Evolutionary conservation across 2,113 vertebrate species (phyloP).

Genomic region (Elephas maximus): DNA sequence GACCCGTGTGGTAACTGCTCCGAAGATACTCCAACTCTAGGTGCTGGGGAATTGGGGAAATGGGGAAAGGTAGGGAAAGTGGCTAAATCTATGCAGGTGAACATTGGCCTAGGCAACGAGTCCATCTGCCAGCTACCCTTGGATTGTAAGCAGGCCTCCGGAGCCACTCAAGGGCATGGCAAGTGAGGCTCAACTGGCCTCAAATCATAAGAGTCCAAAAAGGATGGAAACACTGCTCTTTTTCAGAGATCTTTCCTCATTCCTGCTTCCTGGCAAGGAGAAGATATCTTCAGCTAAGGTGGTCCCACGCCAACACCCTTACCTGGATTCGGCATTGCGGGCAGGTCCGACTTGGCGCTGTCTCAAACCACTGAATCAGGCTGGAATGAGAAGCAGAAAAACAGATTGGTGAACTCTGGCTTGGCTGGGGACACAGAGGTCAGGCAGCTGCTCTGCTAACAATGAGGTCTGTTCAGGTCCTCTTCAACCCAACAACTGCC

Average conservation of each 20-base stretch:
- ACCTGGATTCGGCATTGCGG: constrained; percentile 97
- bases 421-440: not conserved
- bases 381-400: constrained; percentile 85
- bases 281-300: not conserved
- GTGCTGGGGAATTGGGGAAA: constrained; percentile 79
- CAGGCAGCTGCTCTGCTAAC: not conserved
- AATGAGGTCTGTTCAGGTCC: not conserved
- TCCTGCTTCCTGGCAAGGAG: not conserved
- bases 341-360: constrained; percentile 95
- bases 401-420: not conserved
- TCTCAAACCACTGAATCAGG: constrained; percentile 96
- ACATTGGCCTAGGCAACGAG: not conserved
- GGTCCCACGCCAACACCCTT: not conserved
- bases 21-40: constrained; percentile 80
- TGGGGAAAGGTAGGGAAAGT: constrained; percentile 76
- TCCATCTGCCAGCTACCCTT: not conserved
- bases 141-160: not conserved
- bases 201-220: not conserved
- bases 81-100: constrained; percentile 60
- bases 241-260: constrained; percentile 32
- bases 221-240: not conserved
- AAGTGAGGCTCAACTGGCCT: not conserved
- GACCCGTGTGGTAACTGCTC: constrained; percentile 83
- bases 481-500: not conserved
- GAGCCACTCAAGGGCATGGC: not conserved